Evolutionary conservation across 35 echinoderm and acorn worm genomes (phyloP), one percentile per base, ranked within the genome.

Genomic region (Holothuria glaberrima): DNA sequence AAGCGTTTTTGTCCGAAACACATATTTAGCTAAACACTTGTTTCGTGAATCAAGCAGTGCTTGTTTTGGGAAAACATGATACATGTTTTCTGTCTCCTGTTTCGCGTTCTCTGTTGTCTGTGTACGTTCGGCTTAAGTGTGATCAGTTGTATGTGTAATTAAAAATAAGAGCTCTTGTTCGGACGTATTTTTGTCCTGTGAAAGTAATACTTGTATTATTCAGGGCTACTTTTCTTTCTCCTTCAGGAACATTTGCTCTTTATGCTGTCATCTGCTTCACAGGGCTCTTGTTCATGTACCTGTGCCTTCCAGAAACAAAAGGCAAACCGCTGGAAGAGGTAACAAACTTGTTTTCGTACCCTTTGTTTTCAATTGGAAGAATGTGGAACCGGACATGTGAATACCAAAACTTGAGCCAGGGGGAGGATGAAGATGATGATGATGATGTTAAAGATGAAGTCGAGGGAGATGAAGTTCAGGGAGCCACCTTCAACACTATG

Each of bases 231-330:
- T 36, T 73, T 25, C 28, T 68, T 21, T 68, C 54, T 33, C 58
- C 34, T 59, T 2, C 91, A 99, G 97, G 97, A 58, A 95, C 97
- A 2, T 99, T 99, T 75, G 89, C 89, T 26, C 69, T 99, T 33
- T 99, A 99, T 50, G 71, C 91, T 64, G 84, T 94, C 46, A 95
- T 99, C 41, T 90, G 86, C 31, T 29, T 93, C 16, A 28, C 88
- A 6, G 97, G 97, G 6, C 48, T 94, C 12, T 26, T 94, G 21
- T 95, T 99, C 63, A 88, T 99, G 3, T 91, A 70, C 67, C 54
- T 89, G 21, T 86, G 90, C 20, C 77, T 99, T 1, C 97, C 97
- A 0, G 97, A 99, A 69, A 99, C 97, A n/a, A 99, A 99, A 86
- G 97, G 91, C 25, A 90, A 71, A 54, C 82, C 58, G 4, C 79